These are phyloP conservation scores for Pachyramphus minor DNA, from an alignment of 2,113 vertebrate species.

Conservation along the genomic window DNA sequence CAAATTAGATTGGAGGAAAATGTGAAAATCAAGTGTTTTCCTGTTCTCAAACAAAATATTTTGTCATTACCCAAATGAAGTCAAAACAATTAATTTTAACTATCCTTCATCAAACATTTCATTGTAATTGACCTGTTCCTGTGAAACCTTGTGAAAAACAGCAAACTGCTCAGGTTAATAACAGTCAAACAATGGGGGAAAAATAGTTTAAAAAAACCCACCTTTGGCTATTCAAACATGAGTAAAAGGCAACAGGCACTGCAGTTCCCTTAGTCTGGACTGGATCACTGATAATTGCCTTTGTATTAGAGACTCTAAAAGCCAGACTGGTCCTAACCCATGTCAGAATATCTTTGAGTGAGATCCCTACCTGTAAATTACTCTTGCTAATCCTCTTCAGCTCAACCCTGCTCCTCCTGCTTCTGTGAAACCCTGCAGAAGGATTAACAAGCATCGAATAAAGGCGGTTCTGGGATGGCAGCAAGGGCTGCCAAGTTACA, in stretches of 20 bases:
- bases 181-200: neutral
- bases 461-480: neutral
- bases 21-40: neutral
- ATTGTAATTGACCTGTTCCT: neutral
- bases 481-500: neutral
- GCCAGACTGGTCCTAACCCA: neutral
- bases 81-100: slow-evolving; percentile 36
- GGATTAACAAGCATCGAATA: neutral
- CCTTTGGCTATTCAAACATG: neutral
- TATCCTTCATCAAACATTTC: neutral
- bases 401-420: neutral
- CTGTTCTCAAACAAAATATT: neutral
- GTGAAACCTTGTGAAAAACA: neutral
- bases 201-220: neutral
- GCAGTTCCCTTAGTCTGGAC: neutral
- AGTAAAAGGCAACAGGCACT: neutral
- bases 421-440: neutral
- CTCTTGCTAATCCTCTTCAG: slow-evolving; percentile 21
- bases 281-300: neutral
- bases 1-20: neutral
- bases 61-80: slow-evolving; percentile 11
- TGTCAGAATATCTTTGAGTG: neutral
- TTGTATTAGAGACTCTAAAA: neutral
- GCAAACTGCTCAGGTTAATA: neutral
- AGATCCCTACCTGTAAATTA: neutral